A percentile compares a stretch with the other conserved stretches of the same genome.
These are phyloP conservation scores for Melospiza georgiana DNA, from an alignment of 2,113 vertebrate genomes.

Conservation along the genomic window DNA sequence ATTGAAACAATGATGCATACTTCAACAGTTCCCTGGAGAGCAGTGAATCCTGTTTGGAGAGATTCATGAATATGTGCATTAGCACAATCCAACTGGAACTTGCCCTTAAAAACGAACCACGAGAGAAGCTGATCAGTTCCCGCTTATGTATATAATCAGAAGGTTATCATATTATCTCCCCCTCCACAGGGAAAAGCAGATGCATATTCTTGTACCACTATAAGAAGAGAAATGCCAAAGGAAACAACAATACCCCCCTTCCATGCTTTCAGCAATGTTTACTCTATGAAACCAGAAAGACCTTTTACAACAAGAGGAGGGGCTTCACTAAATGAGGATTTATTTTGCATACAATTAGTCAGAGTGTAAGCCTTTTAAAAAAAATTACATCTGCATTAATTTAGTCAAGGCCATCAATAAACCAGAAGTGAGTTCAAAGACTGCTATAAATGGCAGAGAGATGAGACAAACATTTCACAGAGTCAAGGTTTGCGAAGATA, in stretches of 20 bases:
- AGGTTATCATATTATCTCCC: constrained; percentile 78
- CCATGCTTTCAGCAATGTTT: constrained; percentile 9
- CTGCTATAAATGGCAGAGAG: constrained; percentile 45
- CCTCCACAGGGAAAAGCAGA: constrained; percentile 70
- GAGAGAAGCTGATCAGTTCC: constrained; percentile 79
- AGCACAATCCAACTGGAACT: constrained; percentile 81
- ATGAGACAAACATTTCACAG: constrained; percentile 62
- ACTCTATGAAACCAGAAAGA: constrained; percentile 14
- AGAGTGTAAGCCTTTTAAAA: constrained; percentile 32
- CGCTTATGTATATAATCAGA: constrained; percentile 82
- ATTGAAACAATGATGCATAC: constrained; percentile 86
- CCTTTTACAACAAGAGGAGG: constrained; percentile 14
- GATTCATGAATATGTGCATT: constrained; percentile 86
- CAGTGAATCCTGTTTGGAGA: constrained; percentile 83
- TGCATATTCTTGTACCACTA: constrained; percentile 39
- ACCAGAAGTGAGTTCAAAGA: constrained; percentile 55
- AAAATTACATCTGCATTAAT: constrained; percentile 46
- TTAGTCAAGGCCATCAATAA: constrained; percentile 63
- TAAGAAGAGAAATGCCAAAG: constrained; percentile 65
- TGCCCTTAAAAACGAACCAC: constrained; percentile 77
- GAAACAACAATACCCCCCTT: constrained; percentile 35
- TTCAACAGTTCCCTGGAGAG: constrained; percentile 82
- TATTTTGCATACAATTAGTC: constrained; percentile 44
- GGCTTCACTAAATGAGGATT: constrained; percentile 42
- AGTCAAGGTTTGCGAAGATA: constrained; percentile 59